These are phyloP conservation scores for Siphamia tubifer DNA, from an alignment of 2,113 vertebrate species.

Conservation along the genomic window DNA sequence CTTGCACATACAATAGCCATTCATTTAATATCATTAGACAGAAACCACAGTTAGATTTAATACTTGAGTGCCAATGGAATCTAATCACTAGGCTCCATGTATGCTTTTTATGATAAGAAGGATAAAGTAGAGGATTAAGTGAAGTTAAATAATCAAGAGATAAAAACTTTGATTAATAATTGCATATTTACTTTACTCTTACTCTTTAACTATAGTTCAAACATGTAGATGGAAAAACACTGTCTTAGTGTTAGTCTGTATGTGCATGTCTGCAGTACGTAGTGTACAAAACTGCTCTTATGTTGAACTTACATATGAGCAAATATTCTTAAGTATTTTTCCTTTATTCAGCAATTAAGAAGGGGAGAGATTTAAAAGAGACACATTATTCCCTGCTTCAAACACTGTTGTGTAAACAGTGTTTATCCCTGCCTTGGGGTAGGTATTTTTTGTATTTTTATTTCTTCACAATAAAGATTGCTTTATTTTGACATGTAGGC, in stretches of 20 bases:
- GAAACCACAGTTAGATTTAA: slow-evolving; percentile 24
- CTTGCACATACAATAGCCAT: slow-evolving; percentile 11
- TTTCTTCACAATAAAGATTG: slow-evolving; percentile 34
- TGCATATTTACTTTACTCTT: not conserved
- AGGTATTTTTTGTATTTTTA: slow-evolving; percentile 13
- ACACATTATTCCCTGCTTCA: slow-evolving; percentile 18
- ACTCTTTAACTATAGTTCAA: not conserved
- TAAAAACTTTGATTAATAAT: not conserved
- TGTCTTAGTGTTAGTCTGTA: not conserved
- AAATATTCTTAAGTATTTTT: slow-evolving; percentile 8
- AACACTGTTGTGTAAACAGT: slow-evolving; percentile 53
- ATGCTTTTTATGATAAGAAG: slow-evolving; percentile 17
- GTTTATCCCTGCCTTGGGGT: slow-evolving; percentile 45
- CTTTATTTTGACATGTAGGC: slow-evolving; percentile 37
- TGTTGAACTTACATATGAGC: slow-evolving; percentile 2
- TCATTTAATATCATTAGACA: slow-evolving; percentile 47
- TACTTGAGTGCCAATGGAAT: slow-evolving; percentile 16
- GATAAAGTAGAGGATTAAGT: slow-evolving; percentile 1
- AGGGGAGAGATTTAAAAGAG: slow-evolving; percentile 29
- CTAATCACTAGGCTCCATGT: slow-evolving; percentile 25
- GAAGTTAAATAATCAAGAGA: slow-evolving; percentile 1
- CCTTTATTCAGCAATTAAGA: slow-evolving; percentile 45
- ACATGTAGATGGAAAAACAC: not conserved
- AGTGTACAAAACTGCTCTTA: slow-evolving; percentile 5
- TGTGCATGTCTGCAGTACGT: not conserved